Evolutionary conservation across 2,888 invertebrate genomes (phyloP).

Genomic region (Leuctra nigra): DNA sequence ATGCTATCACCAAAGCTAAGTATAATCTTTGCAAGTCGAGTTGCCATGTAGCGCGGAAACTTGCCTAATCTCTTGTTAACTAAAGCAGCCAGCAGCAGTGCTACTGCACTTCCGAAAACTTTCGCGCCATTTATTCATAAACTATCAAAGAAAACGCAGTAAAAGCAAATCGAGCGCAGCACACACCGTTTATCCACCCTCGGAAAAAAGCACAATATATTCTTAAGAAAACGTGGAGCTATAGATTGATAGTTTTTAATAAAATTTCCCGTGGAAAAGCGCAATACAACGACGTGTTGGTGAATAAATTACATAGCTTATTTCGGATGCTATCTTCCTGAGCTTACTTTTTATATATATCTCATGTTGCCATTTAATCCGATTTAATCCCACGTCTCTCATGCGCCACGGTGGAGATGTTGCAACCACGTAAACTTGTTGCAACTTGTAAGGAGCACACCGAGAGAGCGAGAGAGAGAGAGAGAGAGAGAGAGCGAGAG

Average conservation of each 20-base stretch:
- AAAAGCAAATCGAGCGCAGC: too few species aligned
- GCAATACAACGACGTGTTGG: neutral
- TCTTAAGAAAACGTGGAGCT: neutral
- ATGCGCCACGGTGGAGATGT: neutral
- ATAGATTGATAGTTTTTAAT: neutral
- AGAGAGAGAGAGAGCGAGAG: too few species aligned
- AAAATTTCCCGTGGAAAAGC: constrained; percentile 6
- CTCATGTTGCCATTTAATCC: constrained; percentile 7
- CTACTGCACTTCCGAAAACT: neutral
- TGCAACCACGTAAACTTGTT: constrained; percentile 5
- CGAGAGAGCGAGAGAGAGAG: too few species aligned
- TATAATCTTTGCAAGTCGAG: neutral
- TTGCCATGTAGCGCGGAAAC: neutral
- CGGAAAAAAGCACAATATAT: neutral
- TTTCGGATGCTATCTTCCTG: neutral
- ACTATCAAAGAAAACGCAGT: neutral
- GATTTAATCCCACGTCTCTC: constrained; percentile 2
- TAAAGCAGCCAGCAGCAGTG: too few species aligned
- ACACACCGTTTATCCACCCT: too few species aligned
- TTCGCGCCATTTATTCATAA: neutral
- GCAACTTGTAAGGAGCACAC: too few species aligned
- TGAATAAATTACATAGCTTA: constrained; percentile 12
- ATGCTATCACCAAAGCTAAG: neutral
- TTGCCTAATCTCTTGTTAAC: neutral
- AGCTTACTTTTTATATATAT: constrained; percentile 12